A percentile compares a stretch with the other conserved stretches of the same genome.
These are phyloP conservation scores for Bombus breviceps DNA, from an alignment of 1,140 invertebrate species.

Conservation along the genomic window DNA sequence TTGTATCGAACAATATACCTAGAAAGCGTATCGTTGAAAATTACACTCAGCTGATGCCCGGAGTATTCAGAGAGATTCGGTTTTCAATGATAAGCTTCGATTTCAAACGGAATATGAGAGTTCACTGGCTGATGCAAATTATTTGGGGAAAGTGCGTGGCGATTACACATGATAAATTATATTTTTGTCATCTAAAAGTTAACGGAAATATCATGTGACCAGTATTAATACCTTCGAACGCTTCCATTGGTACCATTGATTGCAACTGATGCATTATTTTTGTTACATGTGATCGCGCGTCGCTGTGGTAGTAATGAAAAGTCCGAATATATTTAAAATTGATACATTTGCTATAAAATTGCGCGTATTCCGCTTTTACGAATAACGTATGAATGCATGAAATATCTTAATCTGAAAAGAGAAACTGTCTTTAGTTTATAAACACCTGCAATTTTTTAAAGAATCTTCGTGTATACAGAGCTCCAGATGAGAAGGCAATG, in stretches of 20 bases:
- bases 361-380: neutral
- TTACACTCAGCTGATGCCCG: slow-evolving; percentile 2
- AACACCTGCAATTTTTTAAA: neutral
- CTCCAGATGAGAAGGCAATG: too few species aligned
- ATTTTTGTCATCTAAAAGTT: slow-evolving; percentile 26
- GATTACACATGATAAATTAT: slow-evolving; percentile 32
- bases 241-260: neutral
- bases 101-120: slow-evolving; percentile 46
- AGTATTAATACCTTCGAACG: slow-evolving; percentile 53
- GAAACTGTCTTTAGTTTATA: neutral
- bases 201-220: neutral
- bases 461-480: neutral
- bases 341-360: neutral
- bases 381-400: neutral
- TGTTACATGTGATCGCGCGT: neutral
- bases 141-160: slow-evolving; percentile 1
- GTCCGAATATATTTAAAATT: neutral
- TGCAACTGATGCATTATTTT: neutral
- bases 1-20: neutral
- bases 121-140: slow-evolving; percentile 24
- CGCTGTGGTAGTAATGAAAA: neutral
- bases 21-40: slow-evolving; percentile 23
- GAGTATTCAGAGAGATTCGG: too few species aligned
- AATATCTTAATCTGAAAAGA: neutral
- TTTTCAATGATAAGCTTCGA: slow-evolving; percentile 35